Evolutionary conservation across 2,113 vertebrate genomes (phyloP).

Genomic region (Andinoacara biseriatus): DNA sequence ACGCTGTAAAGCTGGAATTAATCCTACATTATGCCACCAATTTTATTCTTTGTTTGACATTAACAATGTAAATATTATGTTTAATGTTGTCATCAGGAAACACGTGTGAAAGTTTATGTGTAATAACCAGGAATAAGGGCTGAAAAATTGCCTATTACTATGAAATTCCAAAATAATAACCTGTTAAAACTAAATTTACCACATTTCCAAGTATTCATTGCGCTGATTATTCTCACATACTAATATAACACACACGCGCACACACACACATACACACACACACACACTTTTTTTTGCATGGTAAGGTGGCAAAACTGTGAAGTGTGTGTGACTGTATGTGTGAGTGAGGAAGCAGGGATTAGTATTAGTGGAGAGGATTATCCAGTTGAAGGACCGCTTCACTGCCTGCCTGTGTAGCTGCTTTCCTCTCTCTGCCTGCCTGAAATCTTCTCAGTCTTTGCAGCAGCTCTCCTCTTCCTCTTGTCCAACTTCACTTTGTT

Average conservation of each 20-base stretch:
- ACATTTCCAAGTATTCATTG: not conserved
- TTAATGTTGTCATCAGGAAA: not conserved
- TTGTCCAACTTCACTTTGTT: not conserved
- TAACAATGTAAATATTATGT: no score
- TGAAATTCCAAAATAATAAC: not conserved
- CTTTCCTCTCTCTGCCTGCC: not conserved
- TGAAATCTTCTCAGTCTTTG: not conserved
- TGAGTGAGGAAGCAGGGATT: constrained; percentile 56
- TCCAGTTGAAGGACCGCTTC: constrained; percentile 54
- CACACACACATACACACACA: not conserved
- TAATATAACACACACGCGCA: no score
- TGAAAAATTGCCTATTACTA: not conserved
- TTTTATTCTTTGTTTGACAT: no score
- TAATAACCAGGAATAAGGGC: not conserved
- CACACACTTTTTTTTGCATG: not conserved
- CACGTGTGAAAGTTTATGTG: not conserved
- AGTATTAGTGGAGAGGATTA: constrained; percentile 70
- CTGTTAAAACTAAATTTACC: not conserved
- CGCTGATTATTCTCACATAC: not conserved
- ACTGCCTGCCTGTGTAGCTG: constrained; percentile 27
- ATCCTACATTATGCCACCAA: no score
- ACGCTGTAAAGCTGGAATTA: no score
- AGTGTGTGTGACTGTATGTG: constrained; percentile 7
- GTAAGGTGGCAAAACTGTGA: constrained; percentile 5
- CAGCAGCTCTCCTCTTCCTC: not conserved